Base-by-base conservation (phyloP, 2,113 vertebrate species). In the Trinectes maculatus region DNA sequence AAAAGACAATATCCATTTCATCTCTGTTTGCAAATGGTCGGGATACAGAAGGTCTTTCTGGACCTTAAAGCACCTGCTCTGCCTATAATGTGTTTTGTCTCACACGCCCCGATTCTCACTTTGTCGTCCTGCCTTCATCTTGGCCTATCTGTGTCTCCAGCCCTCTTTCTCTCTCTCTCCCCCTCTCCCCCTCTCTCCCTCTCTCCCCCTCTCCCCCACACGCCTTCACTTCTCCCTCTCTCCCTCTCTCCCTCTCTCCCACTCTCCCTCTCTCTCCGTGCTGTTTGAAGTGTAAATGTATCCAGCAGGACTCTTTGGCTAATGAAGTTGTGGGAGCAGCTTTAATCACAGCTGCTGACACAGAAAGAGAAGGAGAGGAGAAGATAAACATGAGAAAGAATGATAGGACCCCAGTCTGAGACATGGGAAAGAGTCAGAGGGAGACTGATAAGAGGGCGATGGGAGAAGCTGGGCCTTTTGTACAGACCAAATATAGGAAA, bases 221-320 rank as follows among this genome's bases (percentile, higher is more conserved):
- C 33, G 1, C 39, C 3, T 8, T 0, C 1, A 16, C 8, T 3
- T n/a, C n/a, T n/a, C n/a, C n/a, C n/a, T n/a, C 13, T 39, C 36
- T 29, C 28, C 6, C 15, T 4, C 6, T 6, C 16, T 18, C 3
- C 10, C 8, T 34, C 6, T 34, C 33, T 10, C 33, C 10, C 33
- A 5, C 6, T 7, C 33, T 1, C 39, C 3, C n/a, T 0, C 1
- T n/a, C 8, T 3, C 13, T 31, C 56, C 6, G 37, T 52, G 33
- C 39, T 67, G 39, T 74, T 87, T 83, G 57, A 87, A 89, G 73
- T 85, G 85, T 67, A 85, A 88, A 88, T 83, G 63, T 55, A 18
- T 79, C 40, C 60, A 79, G 80, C 60, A 67, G 49, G 62, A 54
- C 67, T 81, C 43, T 55, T 62, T 69, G 74, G 34, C 67, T 86